Evolutionary conservation across 2,797 vertebrate genomes (phyloP), one percentile per base, ranked within the genome.

Genomic region (Taeniopygia guttata): DNA sequence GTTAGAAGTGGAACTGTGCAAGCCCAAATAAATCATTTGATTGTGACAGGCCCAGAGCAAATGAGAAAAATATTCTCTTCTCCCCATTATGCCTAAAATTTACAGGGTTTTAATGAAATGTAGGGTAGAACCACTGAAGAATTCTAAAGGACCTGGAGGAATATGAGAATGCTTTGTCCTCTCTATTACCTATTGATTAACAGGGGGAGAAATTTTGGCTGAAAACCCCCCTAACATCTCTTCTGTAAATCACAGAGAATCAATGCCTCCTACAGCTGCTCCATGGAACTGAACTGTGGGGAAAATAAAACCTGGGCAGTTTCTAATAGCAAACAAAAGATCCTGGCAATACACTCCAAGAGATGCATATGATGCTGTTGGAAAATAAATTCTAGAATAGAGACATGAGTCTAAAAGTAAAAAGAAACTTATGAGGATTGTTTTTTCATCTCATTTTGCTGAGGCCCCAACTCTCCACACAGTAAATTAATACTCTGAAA

Each of bases 161-260:
- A 82, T 59, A 68, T 18, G 45, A 66, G 46, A 23, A 52, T 45
- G 17, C 13, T 93, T 81, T 70, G 40, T 88, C 94, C 75, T 94
- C 95, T 80, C 59, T 64, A 11, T 86, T 86, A 75, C 48, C 52
- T 83, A 54, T 80, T 75, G 90, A 96, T 95, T 64, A 92, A 87
- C 34, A 83, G 11, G 7, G 18, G 58, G 68, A 36, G 30, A 72
- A 72, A 66, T 69, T 77, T 63, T 74, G 62, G 29, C 43, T 89
- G 64, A 7, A 38, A 55, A 51, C 4, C 4, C 54, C 10, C 32
- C 20, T 11, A 19, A 32, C 3, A 22, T 5, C 8, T 46, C 19
- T 38, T 55, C 45, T 32, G 70, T 89, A 95, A 75, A 96, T 86
- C 46, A 48, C 34, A 30, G 20, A 46, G 56, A 82, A 88, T 93